Percentiles rank a stretch among this genome's conserved stretches.
These are phyloP conservation scores for Pyrocephalus nanus DNA, from an alignment of 2,797 vertebrate genomes.

Conservation along the genomic window DNA sequence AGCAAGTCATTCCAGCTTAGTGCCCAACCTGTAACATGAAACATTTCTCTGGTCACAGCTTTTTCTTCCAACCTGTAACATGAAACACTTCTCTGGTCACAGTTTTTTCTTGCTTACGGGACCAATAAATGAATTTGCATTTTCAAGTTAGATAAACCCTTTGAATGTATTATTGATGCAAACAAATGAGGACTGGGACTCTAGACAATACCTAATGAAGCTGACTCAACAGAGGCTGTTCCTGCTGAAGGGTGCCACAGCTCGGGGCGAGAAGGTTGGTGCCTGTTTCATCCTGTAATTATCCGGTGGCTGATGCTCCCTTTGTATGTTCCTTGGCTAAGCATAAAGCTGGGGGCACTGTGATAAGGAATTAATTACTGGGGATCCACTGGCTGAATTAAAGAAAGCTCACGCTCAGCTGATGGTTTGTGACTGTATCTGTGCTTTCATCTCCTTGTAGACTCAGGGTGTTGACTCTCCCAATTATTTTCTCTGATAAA, in stretches of 20 bases:
- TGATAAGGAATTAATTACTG: conserved; percentile 54
- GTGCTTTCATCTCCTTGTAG: conserved; percentile 14
- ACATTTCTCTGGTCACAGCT: not conserved
- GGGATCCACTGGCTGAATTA: conserved; percentile 17
- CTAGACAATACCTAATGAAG: conserved; percentile 85
- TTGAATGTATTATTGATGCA: conserved; percentile 86
- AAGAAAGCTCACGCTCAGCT: not conserved
- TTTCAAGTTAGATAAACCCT: conserved; percentile 88
- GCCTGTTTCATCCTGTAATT: conserved; percentile 86
- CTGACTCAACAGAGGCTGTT: conserved; percentile 79
- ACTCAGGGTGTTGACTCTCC: not conserved
- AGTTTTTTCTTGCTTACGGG: conserved; percentile 75
- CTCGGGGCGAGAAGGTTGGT: conserved; percentile 79
- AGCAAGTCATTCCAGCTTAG: not conserved
- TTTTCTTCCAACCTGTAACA: conserved; percentile 61
- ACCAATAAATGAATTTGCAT: conserved; percentile 83
- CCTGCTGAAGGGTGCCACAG: conserved; percentile 77
- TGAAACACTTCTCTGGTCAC: conserved; percentile 23
- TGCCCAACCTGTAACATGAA: conserved; percentile 5
- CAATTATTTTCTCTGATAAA: conserved; percentile 20
- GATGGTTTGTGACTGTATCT: conserved; percentile 1
- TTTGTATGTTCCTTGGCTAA: conserved; percentile 3
- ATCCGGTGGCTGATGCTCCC: conserved; percentile 77
- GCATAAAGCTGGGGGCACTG: conserved; percentile 16
- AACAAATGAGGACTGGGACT: conserved; percentile 83